phyloP scores from a whole-genome alignment of 2,797 vertebrate genomes.

The Delichon dasypus region DNA sequence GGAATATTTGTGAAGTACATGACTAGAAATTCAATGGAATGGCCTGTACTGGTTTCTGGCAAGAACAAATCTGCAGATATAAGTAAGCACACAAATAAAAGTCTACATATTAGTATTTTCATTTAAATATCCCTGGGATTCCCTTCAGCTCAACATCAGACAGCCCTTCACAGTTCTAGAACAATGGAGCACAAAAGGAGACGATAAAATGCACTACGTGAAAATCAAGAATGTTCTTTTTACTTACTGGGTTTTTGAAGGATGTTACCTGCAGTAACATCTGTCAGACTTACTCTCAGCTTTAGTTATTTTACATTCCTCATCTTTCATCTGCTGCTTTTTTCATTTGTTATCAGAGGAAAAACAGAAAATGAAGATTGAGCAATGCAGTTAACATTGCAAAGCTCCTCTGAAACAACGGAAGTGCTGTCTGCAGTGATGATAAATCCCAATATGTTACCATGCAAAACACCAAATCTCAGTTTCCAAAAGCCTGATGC shows the following conservation, averaged over 20 bases:
- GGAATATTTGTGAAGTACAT: slow-evolving; percentile 6
- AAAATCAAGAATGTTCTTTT: neutral
- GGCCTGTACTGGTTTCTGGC: neutral
- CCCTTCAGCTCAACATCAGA: neutral
- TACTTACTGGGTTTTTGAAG: neutral
- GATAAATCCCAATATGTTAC: neutral
- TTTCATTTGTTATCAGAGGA: neutral
- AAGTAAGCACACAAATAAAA: neutral
- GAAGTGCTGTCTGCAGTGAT: neutral
- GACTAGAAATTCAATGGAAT: slow-evolving; percentile 33
- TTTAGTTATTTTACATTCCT: neutral
- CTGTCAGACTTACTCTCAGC: neutral
- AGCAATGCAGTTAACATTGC: neutral
- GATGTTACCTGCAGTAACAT: neutral
- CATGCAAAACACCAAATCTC: neutral
- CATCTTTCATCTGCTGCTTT: neutral
- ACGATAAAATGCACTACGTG: neutral
- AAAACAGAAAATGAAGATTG: neutral
- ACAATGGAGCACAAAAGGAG: neutral
- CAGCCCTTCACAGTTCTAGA: neutral
- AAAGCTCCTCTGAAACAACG: neutral
- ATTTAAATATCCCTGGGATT: neutral
- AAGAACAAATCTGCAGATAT: neutral
- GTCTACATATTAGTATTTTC: neutral
- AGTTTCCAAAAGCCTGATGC: neutral